Evolutionary conservation across 2,888 invertebrate genomes (phyloP).

Genomic region (Lasius platythorax): DNA sequence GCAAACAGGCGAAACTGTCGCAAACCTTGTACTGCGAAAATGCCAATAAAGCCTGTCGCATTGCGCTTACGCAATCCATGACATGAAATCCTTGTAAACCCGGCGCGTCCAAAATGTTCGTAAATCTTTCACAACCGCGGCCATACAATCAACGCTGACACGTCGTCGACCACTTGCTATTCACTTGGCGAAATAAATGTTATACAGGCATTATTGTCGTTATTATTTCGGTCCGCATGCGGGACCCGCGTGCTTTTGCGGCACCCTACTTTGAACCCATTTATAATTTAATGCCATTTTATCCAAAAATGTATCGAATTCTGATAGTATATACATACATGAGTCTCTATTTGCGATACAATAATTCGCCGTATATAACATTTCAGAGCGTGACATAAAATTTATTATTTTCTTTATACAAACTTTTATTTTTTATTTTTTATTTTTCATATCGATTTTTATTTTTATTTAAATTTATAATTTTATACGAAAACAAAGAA

Average conservation of each 20-base stretch:
- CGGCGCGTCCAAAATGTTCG: conserved; percentile 60
- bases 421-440: neutral
- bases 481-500: neutral
- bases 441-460: neutral
- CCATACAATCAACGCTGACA: conserved; percentile 29
- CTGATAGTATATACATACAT: neutral
- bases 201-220: conserved; percentile 54
- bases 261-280: neutral
- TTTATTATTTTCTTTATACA: neutral
- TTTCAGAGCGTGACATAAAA: neutral
- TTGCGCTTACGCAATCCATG: conserved; percentile 48
- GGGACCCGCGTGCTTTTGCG: neutral
- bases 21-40: conserved; percentile 27
- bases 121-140: conserved; percentile 65
- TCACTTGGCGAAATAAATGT: conserved; percentile 62
- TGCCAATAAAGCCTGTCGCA: conserved; percentile 50
- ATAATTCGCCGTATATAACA: neutral
- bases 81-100: conserved; percentile 57
- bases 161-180: conserved; percentile 64
- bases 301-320: neutral
- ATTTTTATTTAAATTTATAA: conserved; percentile 2
- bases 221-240: conserved; percentile 62
- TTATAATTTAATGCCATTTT: conserved; percentile 13
- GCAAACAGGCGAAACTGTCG: conserved; percentile 22
- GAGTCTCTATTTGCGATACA: neutral